Conservation (phyloP, 2,113 vertebrate species). For the Phalacrocorax pelagicus region DNA sequence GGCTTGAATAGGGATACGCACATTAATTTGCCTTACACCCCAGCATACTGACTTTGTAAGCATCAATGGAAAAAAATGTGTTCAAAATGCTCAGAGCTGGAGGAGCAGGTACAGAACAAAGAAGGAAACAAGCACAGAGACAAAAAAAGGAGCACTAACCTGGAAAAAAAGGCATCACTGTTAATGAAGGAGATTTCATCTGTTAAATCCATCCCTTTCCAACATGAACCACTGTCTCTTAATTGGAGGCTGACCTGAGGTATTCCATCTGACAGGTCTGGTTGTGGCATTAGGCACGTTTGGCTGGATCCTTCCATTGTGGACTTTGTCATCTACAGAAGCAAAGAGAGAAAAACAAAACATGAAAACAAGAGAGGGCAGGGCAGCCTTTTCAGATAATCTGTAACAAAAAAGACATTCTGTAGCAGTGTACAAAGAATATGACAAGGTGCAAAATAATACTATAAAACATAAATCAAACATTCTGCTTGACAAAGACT, state of each 20-base stretch:
- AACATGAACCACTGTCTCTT: background rate
- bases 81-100: background rate
- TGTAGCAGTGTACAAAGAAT: background rate
- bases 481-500: background rate
- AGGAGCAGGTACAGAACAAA: background rate
- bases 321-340: conserved; percentile 50
- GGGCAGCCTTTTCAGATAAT: background rate
- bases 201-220: conserved; percentile 51
- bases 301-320: background rate
- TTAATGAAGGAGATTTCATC: conserved; percentile 48
- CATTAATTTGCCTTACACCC: background rate
- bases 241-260: conserved; percentile 26
- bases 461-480: background rate
- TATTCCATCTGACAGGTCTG: conserved; percentile 39
- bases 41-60: background rate
- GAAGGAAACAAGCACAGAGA: background rate
- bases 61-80: background rate
- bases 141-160: conserved; percentile 55
- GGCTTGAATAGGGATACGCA: background rate
- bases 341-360: background rate
- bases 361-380: background rate
- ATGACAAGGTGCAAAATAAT: background rate
- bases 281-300: conserved; percentile 32
- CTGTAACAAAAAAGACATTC: background rate
- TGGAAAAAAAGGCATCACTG: conserved; percentile 47